Evolutionary conservation across 2,113 vertebrate species (phyloP).

Genomic region (Cariama cristata): DNA sequence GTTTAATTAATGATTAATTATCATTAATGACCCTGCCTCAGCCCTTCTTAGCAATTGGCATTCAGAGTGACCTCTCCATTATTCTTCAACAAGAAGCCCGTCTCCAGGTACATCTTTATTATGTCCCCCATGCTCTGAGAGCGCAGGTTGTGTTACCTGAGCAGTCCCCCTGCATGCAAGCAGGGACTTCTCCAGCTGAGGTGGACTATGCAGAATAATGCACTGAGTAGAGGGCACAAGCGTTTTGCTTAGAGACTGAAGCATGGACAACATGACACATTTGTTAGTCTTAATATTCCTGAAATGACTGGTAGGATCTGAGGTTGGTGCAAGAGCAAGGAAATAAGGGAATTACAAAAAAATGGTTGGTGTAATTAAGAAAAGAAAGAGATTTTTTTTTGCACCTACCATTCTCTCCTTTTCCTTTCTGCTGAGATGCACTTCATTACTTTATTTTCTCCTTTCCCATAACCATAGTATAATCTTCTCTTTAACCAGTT

Average conservation of each 20-base stretch:
- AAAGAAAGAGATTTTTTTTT: background rate
- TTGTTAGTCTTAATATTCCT: background rate
- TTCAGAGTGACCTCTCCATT: background rate
- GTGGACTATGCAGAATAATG: background rate
- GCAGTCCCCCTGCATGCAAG: rapidly evolving
- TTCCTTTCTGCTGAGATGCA: background rate
- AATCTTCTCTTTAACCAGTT: constrained; percentile 70
- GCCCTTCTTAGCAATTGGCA: background rate
- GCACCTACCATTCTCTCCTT: background rate
- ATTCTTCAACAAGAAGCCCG: background rate
- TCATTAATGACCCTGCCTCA: constrained; percentile 41
- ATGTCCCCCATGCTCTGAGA: rapidly evolving
- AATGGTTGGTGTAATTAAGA: background rate
- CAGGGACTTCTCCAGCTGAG: background rate
- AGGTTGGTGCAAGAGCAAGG: background rate
- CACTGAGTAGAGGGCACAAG: background rate
- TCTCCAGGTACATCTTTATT: background rate
- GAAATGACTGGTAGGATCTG: background rate
- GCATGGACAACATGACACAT: background rate
- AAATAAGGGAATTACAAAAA: background rate
- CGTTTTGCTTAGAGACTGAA: background rate
- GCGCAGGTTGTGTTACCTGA: background rate
- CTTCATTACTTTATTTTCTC: constrained; percentile 12
- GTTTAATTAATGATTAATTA: constrained; percentile 58
- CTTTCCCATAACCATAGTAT: constrained; percentile 58